Percentiles rank a stretch among this genome's conserved stretches.
Conservation (phyloP, 2,113 vertebrate genomes). For the Oryzias celebensis region DNA sequence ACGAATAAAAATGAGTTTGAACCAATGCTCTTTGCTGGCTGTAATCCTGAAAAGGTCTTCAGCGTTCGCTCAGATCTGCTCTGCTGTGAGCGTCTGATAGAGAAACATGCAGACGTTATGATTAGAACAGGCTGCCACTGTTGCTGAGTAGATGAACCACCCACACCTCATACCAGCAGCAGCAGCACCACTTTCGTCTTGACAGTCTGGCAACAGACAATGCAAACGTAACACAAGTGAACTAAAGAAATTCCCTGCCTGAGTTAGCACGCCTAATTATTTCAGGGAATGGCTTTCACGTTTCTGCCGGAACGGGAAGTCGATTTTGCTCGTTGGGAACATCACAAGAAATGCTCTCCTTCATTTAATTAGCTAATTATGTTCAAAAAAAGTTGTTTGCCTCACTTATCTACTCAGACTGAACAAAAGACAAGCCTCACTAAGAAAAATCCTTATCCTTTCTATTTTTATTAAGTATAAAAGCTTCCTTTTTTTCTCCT, state of each 20-base stretch:
- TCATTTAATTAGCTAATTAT: conserved; percentile 39
- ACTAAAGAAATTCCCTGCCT: conserved; percentile 5
- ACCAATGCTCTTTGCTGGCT: too few relatives aligned
- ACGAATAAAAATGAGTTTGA: too few relatives aligned
- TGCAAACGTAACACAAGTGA: conserved; percentile 4
- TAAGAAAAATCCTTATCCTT: conserved; percentile 8
- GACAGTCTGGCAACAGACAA: conserved; percentile 13
- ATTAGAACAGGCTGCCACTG: conserved; percentile 43
- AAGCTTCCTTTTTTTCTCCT: background rate
- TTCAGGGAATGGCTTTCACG: conserved; percentile 6
- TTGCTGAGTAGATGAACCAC: conserved; percentile 34
- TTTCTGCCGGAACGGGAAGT: background rate
- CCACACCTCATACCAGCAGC: conserved; percentile 24
- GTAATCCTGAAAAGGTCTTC: background rate
- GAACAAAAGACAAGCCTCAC: conserved; percentile 7
- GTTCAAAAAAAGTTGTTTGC: conserved; percentile 21
- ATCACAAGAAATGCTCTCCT: conserved; percentile 12
- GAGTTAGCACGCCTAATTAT: conserved; percentile 26
- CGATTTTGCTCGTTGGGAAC: conserved; percentile 17
- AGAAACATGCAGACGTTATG: conserved; percentile 26
- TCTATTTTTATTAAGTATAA: background rate
- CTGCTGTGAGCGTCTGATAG: conserved; percentile 17
- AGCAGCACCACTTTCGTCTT: conserved; percentile 1
- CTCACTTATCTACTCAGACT: conserved; percentile 11
- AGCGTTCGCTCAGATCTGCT: conserved; percentile 19